Conservation (phyloP, 2,888 invertebrate genomes). For the Congeria kusceri region DNA sequence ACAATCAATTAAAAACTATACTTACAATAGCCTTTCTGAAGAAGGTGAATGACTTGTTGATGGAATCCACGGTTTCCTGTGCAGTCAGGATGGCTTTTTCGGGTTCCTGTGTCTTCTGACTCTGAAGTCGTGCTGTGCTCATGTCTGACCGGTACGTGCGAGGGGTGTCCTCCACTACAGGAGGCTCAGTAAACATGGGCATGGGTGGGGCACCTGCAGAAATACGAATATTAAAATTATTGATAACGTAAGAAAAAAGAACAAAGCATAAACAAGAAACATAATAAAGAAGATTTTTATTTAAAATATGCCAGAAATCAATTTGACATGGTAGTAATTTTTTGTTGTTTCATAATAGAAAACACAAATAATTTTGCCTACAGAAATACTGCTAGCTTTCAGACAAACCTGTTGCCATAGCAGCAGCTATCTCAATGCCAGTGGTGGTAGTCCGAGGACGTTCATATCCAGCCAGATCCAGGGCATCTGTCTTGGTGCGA, state of each 20-base stretch:
- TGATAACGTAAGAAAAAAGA: background rate
- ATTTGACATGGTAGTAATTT: no score
- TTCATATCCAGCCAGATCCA: conserved; percentile 71
- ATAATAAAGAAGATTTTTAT: background rate
- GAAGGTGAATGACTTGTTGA: conserved; percentile 78
- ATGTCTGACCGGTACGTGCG: conserved; percentile 81
- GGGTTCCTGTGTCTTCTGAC: conserved; percentile 52
- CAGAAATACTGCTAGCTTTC: no score
- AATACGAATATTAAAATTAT: conserved; percentile 19
- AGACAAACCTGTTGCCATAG: conserved; percentile 78
- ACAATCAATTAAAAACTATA: conserved; percentile 16
- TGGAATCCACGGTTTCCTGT: conserved; percentile 73
- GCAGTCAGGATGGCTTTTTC: conserved; percentile 72
- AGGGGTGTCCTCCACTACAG: conserved; percentile 80
- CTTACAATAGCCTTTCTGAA: conserved; percentile 82
- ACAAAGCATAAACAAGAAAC: background rate
- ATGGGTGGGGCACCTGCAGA: conserved; percentile 75
- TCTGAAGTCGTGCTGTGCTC: conserved; percentile 58
- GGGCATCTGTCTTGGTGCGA: conserved; percentile 47
- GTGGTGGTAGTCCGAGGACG: conserved; percentile 70
- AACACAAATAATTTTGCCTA: no score
- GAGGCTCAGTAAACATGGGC: conserved; percentile 73
- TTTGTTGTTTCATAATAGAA: no score
- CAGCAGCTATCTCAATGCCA: conserved; percentile 84
- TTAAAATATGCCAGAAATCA: no score